phyloP scores from a whole-genome alignment of 2,113 vertebrate species.

The Rhombomys opimus region DNA sequence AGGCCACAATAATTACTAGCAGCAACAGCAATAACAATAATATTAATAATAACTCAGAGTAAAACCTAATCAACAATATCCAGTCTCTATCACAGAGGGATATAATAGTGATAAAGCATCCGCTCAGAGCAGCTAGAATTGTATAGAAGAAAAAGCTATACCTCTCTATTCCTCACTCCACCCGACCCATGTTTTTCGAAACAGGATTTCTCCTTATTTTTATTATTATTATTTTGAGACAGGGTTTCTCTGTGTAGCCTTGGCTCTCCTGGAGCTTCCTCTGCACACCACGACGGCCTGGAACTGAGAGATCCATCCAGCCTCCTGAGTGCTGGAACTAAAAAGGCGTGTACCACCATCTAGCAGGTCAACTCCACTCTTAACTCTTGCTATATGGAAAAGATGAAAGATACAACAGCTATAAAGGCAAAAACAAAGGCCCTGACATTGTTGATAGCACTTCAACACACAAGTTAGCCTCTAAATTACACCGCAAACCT shows the following conservation, averaged over 20 bases:
- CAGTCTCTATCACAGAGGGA: neutral
- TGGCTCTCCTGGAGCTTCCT: neutral
- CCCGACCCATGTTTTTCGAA: neutral
- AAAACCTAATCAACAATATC: neutral
- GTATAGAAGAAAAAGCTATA: neutral
- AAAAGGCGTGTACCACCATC: neutral
- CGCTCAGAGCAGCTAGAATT: neutral
- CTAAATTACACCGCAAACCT: neutral
- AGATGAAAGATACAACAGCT: neutral
- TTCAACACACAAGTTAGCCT: neutral
- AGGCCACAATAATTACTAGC: neutral
- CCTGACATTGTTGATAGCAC: neutral
- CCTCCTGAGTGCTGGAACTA: neutral
- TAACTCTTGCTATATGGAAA: neutral
- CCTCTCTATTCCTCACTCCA: neutral
- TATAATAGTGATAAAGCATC: neutral
- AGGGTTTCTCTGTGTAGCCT: neutral
- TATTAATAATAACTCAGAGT: constrained; percentile 1
- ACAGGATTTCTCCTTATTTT: neutral
- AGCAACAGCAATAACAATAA: neutral
- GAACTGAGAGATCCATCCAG: neutral
- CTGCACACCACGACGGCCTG: neutral
- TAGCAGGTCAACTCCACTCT: neutral
- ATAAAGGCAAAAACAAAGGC: neutral
- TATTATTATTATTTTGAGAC: neutral